Percentiles rank a stretch among this genome's conserved stretches.
These are phyloP conservation scores for Spizaetus ornatus DNA, from an alignment of 2,113 vertebrate genomes.

Conservation along the genomic window DNA sequence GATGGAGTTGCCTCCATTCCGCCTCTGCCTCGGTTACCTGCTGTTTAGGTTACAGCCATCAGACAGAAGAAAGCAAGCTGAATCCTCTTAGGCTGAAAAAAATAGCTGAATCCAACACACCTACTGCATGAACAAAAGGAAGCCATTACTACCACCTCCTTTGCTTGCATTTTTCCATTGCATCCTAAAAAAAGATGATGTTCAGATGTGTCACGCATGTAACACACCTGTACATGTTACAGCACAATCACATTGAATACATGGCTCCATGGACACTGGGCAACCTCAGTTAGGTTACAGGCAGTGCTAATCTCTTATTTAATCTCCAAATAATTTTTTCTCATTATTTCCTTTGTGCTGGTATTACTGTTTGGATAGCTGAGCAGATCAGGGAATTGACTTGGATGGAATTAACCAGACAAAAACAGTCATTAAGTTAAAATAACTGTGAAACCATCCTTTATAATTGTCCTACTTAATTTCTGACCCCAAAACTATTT, in stretches of 20 bases:
- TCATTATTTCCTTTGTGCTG: neutral
- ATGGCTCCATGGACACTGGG: neutral
- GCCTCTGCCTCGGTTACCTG: neutral
- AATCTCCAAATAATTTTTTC: neutral
- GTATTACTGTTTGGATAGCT: neutral
- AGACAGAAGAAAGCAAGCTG: neutral
- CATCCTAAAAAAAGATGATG: neutral
- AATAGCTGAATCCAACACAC: neutral
- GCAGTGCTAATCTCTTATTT: neutral
- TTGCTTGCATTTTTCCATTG: neutral
- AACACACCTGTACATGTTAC: neutral
- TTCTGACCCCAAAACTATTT: neutral
- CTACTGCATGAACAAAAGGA: neutral
- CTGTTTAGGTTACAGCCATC: neutral
- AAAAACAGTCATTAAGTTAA: neutral
- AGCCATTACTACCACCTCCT: neutral
- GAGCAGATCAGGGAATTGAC: neutral
- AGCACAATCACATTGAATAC: neutral
- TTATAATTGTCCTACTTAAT: neutral
- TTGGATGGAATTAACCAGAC: neutral
- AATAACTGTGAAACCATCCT: neutral
- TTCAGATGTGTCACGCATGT: neutral
- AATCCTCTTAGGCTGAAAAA: neutral
- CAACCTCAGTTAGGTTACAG: neutral
- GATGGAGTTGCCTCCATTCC: neutral